Conservation (phyloP, 1,140 invertebrate genomes). For the Eciton burchellii region DNA sequence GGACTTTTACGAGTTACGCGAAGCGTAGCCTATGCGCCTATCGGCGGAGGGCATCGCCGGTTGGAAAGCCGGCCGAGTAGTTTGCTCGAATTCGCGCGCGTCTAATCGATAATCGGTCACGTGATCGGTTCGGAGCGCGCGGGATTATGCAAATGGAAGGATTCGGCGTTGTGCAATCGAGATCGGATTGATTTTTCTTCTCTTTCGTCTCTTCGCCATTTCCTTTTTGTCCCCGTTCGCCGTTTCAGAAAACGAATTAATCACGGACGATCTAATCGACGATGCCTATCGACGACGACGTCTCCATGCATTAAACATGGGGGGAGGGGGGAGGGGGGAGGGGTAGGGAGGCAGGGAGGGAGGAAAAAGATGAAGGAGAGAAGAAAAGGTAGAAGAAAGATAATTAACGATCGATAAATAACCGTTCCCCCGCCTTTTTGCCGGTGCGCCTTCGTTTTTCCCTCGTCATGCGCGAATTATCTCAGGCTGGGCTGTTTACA, state of each 20-base stretch:
- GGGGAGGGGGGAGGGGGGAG: too few relatives aligned
- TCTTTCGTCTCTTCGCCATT: too few relatives aligned
- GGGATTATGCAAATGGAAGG: constrained; percentile 17
- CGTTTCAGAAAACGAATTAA: background rate
- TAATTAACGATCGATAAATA: background rate
- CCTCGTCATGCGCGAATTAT: constrained; percentile 61
- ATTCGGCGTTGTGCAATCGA: background rate
- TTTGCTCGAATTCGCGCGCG: background rate
- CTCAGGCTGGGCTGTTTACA: constrained; percentile 21
- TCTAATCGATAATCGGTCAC: background rate
- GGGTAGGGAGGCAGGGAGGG: too few relatives aligned
- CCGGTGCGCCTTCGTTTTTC: constrained; percentile 15
- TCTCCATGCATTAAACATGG: background rate
- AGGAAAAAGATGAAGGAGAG: too few relatives aligned
- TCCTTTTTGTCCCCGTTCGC: too few relatives aligned
- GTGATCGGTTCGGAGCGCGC: background rate
- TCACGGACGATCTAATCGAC: background rate
- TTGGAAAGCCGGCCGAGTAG: background rate
- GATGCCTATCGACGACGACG: background rate
- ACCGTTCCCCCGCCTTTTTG: constrained; percentile 13
- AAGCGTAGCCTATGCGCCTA: background rate
- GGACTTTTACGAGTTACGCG: constrained; percentile 55
- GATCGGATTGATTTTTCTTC: too few relatives aligned
- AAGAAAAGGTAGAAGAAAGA: too few relatives aligned
- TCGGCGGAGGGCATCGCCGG: background rate